Conservation (phyloP, 2,888 invertebrate genomes). For the Athrips mouffetella region DNA sequence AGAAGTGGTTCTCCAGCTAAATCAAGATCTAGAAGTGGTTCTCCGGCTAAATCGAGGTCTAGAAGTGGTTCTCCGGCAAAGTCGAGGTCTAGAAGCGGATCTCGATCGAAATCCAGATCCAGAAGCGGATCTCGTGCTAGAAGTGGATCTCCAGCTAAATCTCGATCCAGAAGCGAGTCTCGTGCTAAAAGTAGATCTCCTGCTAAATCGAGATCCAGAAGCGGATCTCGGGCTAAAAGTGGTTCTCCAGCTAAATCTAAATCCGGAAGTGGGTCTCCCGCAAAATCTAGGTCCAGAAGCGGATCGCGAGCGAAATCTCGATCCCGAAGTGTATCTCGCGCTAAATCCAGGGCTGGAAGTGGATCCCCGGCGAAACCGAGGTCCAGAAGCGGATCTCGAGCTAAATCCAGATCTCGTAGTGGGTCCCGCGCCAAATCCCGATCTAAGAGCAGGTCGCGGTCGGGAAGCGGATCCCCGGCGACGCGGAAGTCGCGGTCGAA, state of each 20-base stretch:
- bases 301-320: conserved; percentile 24
- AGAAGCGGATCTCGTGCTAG: conserved; percentile 38
- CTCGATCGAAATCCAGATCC: conserved; percentile 33
- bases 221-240: conserved; percentile 21
- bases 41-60: conserved; percentile 23
- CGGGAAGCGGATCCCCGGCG: conserved; percentile 29
- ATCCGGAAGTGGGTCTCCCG: conserved; percentile 23
- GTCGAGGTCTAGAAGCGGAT: conserved; percentile 27
- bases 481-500: conserved; percentile 25
- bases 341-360: conserved; percentile 24
- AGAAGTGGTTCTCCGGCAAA: conserved; percentile 31
- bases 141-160: conserved; percentile 38
- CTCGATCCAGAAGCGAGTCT: conserved; percentile 32
- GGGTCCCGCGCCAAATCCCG: conserved; percentile 21
- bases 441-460: conserved; percentile 26
- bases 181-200: conserved; percentile 21
- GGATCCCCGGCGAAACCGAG: conserved; percentile 20
- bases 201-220: conserved; percentile 20
- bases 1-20: too few relatives aligned
- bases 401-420: conserved; percentile 23
- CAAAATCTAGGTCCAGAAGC: conserved; percentile 30
- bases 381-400: conserved; percentile 23
- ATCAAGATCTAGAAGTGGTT: conserved; percentile 24
- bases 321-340: conserved; percentile 29
- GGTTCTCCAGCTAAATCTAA: conserved; percentile 22